A percentile compares a stretch with the other conserved stretches of the same genome.
phyloP scores from a whole-genome alignment of 2,888 invertebrate genomes.

The Acronicta leporina region DNA sequence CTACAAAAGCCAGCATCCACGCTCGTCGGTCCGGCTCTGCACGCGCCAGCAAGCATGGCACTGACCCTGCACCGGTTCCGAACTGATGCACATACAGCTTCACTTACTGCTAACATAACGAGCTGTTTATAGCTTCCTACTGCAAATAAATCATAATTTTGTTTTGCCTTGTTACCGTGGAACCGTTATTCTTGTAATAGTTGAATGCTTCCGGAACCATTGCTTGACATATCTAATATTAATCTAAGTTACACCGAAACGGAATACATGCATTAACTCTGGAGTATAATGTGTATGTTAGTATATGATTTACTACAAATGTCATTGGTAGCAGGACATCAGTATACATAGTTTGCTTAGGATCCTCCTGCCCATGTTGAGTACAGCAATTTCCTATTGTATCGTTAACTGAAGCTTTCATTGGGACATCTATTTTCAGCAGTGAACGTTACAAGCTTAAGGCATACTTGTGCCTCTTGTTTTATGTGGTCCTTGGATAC shows the following conservation, averaged over 20 bases:
- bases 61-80: slow-evolving; percentile 80
- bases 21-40: slow-evolving; percentile 55
- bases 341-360: too few relatives aligned
- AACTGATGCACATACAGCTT: slow-evolving; percentile 70
- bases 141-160: slow-evolving; percentile 7
- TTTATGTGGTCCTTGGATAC: neutral
- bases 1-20: slow-evolving; percentile 19
- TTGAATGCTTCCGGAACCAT: neutral
- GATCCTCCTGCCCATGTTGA: neutral
- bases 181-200: slow-evolving; percentile 11
- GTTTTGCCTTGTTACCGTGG: slow-evolving; percentile 11
- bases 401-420: neutral
- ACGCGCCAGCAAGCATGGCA: slow-evolving; percentile 77
- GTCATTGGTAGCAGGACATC: too few relatives aligned
- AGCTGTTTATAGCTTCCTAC: slow-evolving; percentile 31
- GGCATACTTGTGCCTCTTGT: neutral
- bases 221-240: neutral
- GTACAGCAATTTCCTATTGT: neutral
- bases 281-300: too few relatives aligned
- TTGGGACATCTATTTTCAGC: neutral
- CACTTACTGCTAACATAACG: slow-evolving; percentile 59
- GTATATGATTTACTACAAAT: too few relatives aligned
- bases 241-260: too few relatives aligned
- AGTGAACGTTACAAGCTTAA: neutral
- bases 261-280: too few relatives aligned